A percentile compares a stretch with the other conserved stretches of the same genome.
Conservation (phyloP, 2,888 invertebrate species). For the Drosophila infuscata region DNA sequence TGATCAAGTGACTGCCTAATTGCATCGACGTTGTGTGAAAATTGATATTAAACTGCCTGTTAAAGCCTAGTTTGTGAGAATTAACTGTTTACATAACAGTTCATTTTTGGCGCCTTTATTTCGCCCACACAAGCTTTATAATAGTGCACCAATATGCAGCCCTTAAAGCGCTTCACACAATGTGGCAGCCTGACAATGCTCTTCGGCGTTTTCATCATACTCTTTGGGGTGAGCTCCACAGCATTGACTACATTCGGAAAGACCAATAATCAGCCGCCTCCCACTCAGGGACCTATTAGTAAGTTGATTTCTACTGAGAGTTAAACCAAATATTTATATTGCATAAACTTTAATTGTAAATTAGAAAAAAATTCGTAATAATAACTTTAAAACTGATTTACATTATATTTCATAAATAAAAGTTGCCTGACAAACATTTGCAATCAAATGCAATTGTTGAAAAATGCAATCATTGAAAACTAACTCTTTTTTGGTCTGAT, state of each 20-base stretch:
- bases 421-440: neutral
- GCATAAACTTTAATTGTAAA: neutral
- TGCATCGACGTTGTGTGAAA: constrained; percentile 34
- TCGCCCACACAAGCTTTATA: constrained; percentile 1
- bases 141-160: constrained; percentile 81
- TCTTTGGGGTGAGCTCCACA: constrained; percentile 86
- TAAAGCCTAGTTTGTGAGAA: constrained; percentile 52
- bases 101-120: constrained; percentile 28
- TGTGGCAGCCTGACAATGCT: constrained; percentile 85
- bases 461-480: neutral
- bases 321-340: neutral
- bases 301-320: constrained; percentile 73
- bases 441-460: neutral
- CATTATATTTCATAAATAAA: neutral
- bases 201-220: constrained; percentile 84
- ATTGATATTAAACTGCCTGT: constrained; percentile 48
- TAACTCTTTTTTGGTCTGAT: neutral
- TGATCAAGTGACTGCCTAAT: constrained; percentile 12
- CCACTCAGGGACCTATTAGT: constrained; percentile 87
- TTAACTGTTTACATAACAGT: constrained; percentile 52
- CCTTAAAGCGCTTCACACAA: constrained; percentile 85
- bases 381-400: neutral
- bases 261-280: constrained; percentile 87
- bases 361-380: no score
- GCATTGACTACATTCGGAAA: constrained; percentile 90